Base-by-base conservation (phyloP, 2,888 invertebrate genomes). In the Tachystola acroxantha region DNA sequence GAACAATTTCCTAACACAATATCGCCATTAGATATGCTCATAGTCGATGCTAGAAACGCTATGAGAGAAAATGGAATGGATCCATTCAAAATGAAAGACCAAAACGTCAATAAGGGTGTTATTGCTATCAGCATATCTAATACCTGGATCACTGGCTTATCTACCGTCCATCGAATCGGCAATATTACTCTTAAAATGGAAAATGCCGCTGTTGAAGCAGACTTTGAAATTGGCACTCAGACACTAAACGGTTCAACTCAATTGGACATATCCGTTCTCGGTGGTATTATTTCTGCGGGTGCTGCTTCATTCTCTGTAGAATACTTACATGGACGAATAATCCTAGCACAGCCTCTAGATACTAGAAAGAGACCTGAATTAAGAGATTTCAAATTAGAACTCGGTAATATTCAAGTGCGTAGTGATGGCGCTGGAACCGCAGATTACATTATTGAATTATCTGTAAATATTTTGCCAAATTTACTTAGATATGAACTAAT, bases 361-460 rank as follows among this genome's bases (percentile, higher is more conserved):
- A 93, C 93, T 0, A 88, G 94, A 40, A 89, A 94, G 42, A 89
- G 89, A 10, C 93, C 95, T 0, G 77, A 88, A 44, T 88, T 96
- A 27, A 91, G 92, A 51, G 91, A 92, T 47, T 80, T 96, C 22
- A 91, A 95, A 60, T 80, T 96, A 34, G 94, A 94, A 67, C 69
- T 95, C 45, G 95, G 95, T 2, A 95, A 96, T 62, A 94, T 96
- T 49, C 95, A 95, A 73, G 89, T 94, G 10, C 88, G 95, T 13
- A 93, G 93, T 53, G 91, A 95, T 52, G 96, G 96, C 0, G 93
- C 95, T 0, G 96, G 96, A n/a, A 94, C 95, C 0, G 46, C 94
- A n/a, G 96, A 97, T 74, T 96, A 96, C 60, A 62, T 93, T 0
- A 82, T 95, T 42, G 96, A 97, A 75, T 92, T 94, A 39, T 89